Evolutionary conservation across 2,888 invertebrate species (phyloP).

Genomic region (Temnothorax unifasciatus): DNA sequence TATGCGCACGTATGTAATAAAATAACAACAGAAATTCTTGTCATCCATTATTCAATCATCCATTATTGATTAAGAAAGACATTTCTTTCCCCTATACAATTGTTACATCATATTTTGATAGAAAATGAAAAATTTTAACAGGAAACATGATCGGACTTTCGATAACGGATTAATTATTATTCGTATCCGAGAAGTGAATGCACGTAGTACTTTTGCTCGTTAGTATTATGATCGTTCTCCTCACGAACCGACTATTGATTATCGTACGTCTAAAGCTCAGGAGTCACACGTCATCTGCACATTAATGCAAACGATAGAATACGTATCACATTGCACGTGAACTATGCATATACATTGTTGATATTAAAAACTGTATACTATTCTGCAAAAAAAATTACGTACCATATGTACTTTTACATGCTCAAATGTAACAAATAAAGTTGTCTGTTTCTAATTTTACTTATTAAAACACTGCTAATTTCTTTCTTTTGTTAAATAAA

Average conservation of each 20-base stretch:
- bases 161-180: constrained; percentile 53
- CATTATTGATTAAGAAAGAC: constrained; percentile 12
- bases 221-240: constrained; percentile 45
- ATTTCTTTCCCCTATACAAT: not conserved
- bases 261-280: constrained; percentile 44
- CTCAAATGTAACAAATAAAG: not conserved
- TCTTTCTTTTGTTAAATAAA: not conserved
- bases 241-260: constrained; percentile 49
- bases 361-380: not conserved
- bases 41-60: not conserved
- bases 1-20: not conserved
- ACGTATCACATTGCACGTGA: constrained; percentile 17
- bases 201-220: constrained; percentile 46
- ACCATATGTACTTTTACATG: not conserved
- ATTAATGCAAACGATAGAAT: constrained; percentile 53
- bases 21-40: not conserved
- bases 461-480: not conserved
- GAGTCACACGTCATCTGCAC: constrained; percentile 52
- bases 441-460: not conserved
- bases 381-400: not conserved
- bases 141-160: constrained; percentile 31
- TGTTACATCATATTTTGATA: constrained; percentile 8
- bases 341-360: constrained; percentile 17
- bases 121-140: constrained; percentile 27
- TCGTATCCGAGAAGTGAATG: constrained; percentile 44